phyloP scores from a whole-genome alignment of 2,888 invertebrate species.

The Eupelmus urozonus region DNA sequence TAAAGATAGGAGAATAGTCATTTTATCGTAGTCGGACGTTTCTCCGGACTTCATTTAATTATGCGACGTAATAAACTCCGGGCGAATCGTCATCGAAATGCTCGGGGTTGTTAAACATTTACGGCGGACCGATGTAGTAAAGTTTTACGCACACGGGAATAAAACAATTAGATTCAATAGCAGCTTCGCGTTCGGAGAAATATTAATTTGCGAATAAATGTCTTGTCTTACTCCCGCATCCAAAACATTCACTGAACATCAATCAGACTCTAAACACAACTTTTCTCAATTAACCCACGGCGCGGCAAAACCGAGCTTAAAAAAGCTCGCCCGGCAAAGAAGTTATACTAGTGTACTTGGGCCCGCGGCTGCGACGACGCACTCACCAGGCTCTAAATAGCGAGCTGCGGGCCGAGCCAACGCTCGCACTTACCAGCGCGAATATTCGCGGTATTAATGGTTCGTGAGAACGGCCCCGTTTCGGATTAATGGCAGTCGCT shows the following conservation, averaged over 20 bases:
- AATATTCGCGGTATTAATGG: constrained; percentile 50
- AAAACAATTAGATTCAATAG: constrained; percentile 3
- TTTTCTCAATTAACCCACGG: too few relatives aligned
- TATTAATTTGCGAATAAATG: too few relatives aligned
- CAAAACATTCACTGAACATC: too few relatives aligned
- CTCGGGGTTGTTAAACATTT: constrained; percentile 12
- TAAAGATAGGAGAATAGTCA: constrained; percentile 4
- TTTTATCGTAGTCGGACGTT: background rate
- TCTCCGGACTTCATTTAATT: constrained; percentile 8
- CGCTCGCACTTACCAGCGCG: constrained; percentile 11
- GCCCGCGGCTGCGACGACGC: too few relatives aligned
- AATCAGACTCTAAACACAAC: too few relatives aligned
- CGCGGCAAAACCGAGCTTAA: background rate
- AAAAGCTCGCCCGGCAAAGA: constrained; percentile 17
- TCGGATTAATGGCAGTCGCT: constrained; percentile 43
- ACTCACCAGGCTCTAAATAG: background rate
- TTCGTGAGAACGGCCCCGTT: constrained; percentile 52
- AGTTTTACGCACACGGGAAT: constrained; percentile 5
- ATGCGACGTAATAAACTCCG: constrained; percentile 1
- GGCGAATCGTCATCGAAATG: background rate
- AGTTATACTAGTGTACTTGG: constrained; percentile 43
- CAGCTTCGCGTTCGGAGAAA: too few relatives aligned
- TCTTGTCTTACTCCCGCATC: too few relatives aligned
- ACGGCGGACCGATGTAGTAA: constrained; percentile 1
- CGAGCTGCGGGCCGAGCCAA: background rate